These are phyloP conservation scores for Cabera pusaria DNA, from an alignment of 2,888 invertebrate genomes.

Conservation along the genomic window DNA sequence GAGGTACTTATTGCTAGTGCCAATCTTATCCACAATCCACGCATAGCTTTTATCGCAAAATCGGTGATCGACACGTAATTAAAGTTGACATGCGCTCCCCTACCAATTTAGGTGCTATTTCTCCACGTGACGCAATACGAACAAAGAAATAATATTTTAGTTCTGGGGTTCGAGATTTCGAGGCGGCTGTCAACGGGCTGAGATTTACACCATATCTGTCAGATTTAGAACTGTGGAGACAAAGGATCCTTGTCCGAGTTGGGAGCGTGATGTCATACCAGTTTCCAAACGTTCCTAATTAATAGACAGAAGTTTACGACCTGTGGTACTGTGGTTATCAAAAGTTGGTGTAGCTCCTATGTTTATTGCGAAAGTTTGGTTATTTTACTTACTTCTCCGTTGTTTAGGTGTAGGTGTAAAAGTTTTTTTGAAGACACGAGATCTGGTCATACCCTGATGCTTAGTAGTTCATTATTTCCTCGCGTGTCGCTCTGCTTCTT, in stretches of 20 bases:
- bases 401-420: no score
- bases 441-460: no score
- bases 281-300: conserved; percentile 50
- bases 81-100: not conserved
- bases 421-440: no score
- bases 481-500: no score
- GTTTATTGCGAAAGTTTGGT: no score
- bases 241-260: conserved; percentile 70
- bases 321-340: no score
- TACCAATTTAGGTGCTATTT: conserved; percentile 16
- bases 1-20: not conserved
- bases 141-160: conserved; percentile 64
- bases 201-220: conserved; percentile 74
- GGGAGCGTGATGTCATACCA: conserved; percentile 70
- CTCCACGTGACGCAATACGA: conserved; percentile 50
- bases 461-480: no score
- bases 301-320: conserved; percentile 67
- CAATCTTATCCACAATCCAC: no score
- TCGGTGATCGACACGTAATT: not conserved
- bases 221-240: conserved; percentile 52
- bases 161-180: conserved; percentile 62
- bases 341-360: no score
- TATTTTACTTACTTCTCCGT: no score
- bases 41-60: not conserved
- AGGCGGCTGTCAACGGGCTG: conserved; percentile 66